Base-by-base conservation (phyloP, 2,888 invertebrate species). In the Erebia aethiops region DNA sequence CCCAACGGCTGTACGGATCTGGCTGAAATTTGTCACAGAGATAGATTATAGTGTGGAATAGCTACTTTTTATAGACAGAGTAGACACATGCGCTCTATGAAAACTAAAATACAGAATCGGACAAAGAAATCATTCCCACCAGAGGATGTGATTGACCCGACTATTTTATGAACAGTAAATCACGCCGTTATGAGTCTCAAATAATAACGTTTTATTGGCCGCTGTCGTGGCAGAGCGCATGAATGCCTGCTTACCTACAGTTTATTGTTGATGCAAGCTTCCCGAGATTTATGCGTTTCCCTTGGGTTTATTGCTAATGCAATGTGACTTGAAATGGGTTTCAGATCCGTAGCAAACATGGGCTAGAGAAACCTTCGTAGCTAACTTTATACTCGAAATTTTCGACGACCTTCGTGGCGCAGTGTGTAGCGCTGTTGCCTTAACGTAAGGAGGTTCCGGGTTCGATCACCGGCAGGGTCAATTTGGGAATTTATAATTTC, bases 181-280 rank as follows among this genome's bases (percentile, higher is more conserved):
- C 92, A 87, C 85, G 76, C 77, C 79, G 89, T 92, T 91, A 92
- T 91, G 90, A 88, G 90, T 87, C 88, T 83, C 87, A 91, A 92
- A 91, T 91, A 92, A 90, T 91, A 89, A 87, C 80, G 82, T 89
- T 92, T 92, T 91, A 92, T 88, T 88, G 88, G 85, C 82, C 85
- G 84, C 86, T 80, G 83, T 83, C 84, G 83, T 83, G 81, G 83
- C 84, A 77, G 80, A 83, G 87, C 87, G 89, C 89, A 89, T 84
- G 90, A 87, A 90, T 89, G 88, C 83, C 85, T 82, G 81, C 84
- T 86, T 83, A 81, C 71, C 60, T 64, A 79, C 71, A 78, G 86
- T 91, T 89, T 90, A 90, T 85, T 78, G 87, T 84, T 79, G 82
- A 84, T 83, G 83, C 82, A 79, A 80, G 84, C 82, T 85, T 85